These are phyloP conservation scores for Amblyornis subalaris DNA, from an alignment of 2,113 vertebrate genomes.

Conservation along the genomic window DNA sequence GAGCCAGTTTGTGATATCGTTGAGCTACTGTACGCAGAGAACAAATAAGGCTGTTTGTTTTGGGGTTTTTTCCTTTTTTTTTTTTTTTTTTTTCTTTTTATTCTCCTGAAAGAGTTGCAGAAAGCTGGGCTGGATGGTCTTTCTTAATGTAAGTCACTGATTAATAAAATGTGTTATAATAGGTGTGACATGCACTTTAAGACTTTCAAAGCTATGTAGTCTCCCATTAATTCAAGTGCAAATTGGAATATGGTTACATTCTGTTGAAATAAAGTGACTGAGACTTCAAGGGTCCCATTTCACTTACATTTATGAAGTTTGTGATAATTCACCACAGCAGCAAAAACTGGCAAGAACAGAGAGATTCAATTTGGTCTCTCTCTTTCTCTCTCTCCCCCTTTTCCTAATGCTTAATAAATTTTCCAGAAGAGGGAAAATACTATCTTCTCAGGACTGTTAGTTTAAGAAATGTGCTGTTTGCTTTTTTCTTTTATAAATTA, in stretches of 20 bases:
- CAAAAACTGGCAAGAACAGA: constrained; percentile 45
- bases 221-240: constrained; percentile 38
- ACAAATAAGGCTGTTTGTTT: background rate
- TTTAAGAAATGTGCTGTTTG: constrained; percentile 39
- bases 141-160: constrained; percentile 36
- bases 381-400: background rate
- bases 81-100: background rate
- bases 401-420: constrained; percentile 14
- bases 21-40: background rate
- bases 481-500: constrained; percentile 42
- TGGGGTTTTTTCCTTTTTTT: accelerated
- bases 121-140: background rate
- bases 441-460: background rate
- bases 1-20: background rate
- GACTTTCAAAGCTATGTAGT: constrained; percentile 48
- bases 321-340: constrained; percentile 33
- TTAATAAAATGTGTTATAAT: constrained; percentile 59
- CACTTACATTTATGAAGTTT: constrained; percentile 26
- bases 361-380: constrained; percentile 45
- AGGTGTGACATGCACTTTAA: constrained; percentile 48
- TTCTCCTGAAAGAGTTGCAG: constrained; percentile 31
- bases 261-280: constrained; percentile 37
- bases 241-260: constrained; percentile 54
- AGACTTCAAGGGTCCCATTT: constrained; percentile 57
- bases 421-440: background rate